Percentiles rank a stretch among this genome's conserved stretches.
Conservation (phyloP, 2,797 vertebrate species). For the Xiphorhynchus erythropygius region DNA sequence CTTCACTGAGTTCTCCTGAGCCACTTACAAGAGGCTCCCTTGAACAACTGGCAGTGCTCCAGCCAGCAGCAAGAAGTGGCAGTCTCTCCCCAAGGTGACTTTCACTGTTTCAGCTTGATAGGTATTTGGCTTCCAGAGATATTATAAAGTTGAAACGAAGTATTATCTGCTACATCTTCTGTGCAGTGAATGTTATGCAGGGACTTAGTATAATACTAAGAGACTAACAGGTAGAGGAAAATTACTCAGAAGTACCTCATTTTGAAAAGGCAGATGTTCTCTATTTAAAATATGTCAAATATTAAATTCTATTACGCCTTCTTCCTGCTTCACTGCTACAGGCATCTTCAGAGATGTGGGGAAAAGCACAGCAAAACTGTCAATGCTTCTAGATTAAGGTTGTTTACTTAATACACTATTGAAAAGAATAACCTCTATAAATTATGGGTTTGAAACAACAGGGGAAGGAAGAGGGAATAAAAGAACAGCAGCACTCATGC, state of each 20-base stretch:
- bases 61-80: background rate
- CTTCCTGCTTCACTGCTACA: constrained; percentile 15
- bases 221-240: constrained; percentile 5
- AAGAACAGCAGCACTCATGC: background rate
- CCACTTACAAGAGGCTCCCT: background rate
- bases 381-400: background rate
- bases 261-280: constrained; percentile 35
- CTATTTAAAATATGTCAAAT: constrained; percentile 34
- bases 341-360: background rate
- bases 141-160: constrained; percentile 26
- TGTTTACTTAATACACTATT: constrained; percentile 7
- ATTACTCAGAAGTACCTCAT: constrained; percentile 21
- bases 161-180: constrained; percentile 26
- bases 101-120: constrained; percentile 19
- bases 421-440: constrained; percentile 21
- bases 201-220: background rate
- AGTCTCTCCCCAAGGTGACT: constrained; percentile 58
- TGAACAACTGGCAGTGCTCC: background rate
- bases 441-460: background rate
- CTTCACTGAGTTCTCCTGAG: background rate
- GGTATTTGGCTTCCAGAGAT: constrained; percentile 51
- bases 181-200: background rate
- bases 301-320: background rate
- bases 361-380: background rate
- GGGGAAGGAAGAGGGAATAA: background rate